Evolutionary conservation across 1,140 invertebrate species (phyloP).

Genomic region (honey bee (Apis mellifera)): Amel_HAv3.1 CM009931.2:23389001-23389500

Average conservation of each 20-base stretch:
- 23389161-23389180: no score
- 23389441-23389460: neutral
- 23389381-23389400: no score
- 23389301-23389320: slow-evolving; percentile 2
- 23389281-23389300: neutral
- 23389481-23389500: neutral
- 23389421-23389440: neutral
- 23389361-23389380: neutral
- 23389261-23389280: neutral
- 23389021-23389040: no score
- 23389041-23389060: no score
- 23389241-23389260: neutral
- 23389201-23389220: neutral
- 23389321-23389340: neutral
- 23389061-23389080: no score
- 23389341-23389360: slow-evolving; percentile 6
- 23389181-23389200: neutral
- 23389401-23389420: neutral
- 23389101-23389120: no score
- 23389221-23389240: slow-evolving; percentile 6
- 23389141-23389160: neutral
- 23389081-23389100: no score
- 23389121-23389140: no score
- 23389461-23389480: neutral
- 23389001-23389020: no score